phyloP scores from a whole-genome alignment of 2,888 invertebrate genomes.

The Muscina levida region DNA sequence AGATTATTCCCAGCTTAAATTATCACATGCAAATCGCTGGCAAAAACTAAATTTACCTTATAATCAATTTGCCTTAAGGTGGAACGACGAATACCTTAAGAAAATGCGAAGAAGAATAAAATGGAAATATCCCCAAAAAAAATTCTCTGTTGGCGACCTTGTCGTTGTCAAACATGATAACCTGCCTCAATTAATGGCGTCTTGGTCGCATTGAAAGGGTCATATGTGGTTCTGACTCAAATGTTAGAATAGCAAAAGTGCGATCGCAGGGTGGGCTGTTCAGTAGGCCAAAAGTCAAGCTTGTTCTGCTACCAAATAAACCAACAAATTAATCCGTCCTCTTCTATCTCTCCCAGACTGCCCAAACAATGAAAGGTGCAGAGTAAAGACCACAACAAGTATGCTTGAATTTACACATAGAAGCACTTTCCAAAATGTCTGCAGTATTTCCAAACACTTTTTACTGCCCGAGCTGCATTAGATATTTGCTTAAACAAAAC shows the following conservation, averaged over 20 bases:
- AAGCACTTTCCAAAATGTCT: too few species aligned
- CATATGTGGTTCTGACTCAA: neutral
- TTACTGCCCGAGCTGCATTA: too few species aligned
- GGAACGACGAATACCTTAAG: constrained; percentile 22
- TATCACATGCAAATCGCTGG: neutral
- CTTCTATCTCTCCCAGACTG: too few species aligned
- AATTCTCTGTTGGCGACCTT: neutral
- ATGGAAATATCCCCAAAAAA: neutral
- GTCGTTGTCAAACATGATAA: neutral
- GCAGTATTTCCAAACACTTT: too few species aligned
- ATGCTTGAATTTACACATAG: too few species aligned
- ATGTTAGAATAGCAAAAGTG: too few species aligned
- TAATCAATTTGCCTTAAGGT: neutral
- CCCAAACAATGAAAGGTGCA: too few species aligned
- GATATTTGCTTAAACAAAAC: too few species aligned
- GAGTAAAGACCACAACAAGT: too few species aligned
- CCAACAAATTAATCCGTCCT: too few species aligned
- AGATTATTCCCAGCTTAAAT: neutral
- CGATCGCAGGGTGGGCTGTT: neutral
- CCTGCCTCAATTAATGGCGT: neutral
- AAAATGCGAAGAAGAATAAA: neutral
- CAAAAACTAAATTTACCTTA: neutral
- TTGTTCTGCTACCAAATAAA: neutral
- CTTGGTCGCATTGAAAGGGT: neutral
- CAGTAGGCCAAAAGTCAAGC: neutral